phyloP scores from a whole-genome alignment of 2,888 invertebrate species.

The Apotomis capreana region DNA sequence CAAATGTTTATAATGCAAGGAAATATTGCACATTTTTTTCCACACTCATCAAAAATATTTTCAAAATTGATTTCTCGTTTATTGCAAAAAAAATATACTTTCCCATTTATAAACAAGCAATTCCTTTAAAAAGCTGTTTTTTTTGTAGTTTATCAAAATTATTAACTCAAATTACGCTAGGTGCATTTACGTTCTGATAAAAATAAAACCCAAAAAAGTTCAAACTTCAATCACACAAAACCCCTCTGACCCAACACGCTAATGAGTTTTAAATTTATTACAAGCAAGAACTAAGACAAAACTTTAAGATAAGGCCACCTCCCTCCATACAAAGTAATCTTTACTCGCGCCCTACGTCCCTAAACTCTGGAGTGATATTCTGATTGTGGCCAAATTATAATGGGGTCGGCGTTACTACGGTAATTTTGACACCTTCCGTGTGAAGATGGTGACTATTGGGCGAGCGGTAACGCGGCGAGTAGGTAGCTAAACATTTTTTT shows the following conservation, averaged over 20 bases:
- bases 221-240: constrained; percentile 30
- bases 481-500: too few species aligned
- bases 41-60: too few species aligned
- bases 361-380: constrained; percentile 60
- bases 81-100: too few species aligned
- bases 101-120: too few species aligned
- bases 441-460: constrained; percentile 12
- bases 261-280: constrained; percentile 42
- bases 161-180: too few species aligned
- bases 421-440: constrained; percentile 26
- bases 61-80: too few species aligned
- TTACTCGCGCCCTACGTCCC: constrained; percentile 70
- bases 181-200: too few species aligned
- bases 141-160: too few species aligned
- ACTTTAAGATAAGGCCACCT: constrained; percentile 72
- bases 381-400: constrained; percentile 41
- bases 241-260: constrained; percentile 40
- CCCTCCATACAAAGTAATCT: constrained; percentile 75
- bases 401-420: constrained; percentile 37
- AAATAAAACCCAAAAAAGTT: neutral
- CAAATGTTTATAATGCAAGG: too few species aligned
- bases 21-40: too few species aligned
- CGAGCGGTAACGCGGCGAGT: neutral
- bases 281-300: constrained; percentile 58
- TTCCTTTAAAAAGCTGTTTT: too few species aligned